A percentile compares a stretch with the other conserved stretches of the same genome.
Conservation (phyloP, 2,888 invertebrate genomes). For the Azorinus chamasolen region DNA sequence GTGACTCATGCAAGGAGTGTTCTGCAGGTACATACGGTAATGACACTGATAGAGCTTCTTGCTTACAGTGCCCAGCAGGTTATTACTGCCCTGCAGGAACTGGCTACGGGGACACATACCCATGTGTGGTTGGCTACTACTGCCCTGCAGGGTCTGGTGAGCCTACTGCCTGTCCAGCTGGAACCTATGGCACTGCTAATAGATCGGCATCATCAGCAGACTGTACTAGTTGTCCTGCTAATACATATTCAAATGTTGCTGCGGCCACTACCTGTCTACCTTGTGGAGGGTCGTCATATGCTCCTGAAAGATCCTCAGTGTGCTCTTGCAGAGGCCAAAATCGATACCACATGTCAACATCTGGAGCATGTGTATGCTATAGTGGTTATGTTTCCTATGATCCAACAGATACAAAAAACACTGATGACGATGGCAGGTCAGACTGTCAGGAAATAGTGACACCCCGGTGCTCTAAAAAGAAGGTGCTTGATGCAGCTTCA, state of each 20-base stretch:
- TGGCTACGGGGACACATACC: conserved; percentile 74
- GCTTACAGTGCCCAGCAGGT: conserved; percentile 82
- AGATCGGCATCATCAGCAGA: conserved; percentile 68
- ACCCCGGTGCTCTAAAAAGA: conserved; percentile 69
- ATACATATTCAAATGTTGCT: conserved; percentile 75
- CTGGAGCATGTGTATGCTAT: conserved; percentile 79
- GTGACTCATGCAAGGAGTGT: conserved; percentile 80
- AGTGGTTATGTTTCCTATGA: conserved; percentile 82
- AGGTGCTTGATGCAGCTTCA: conserved; percentile 69
- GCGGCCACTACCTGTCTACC: conserved; percentile 77
- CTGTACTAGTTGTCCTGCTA: conserved; percentile 75
- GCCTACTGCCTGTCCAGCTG: conserved; percentile 77
- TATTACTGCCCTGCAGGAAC: conserved; percentile 84
- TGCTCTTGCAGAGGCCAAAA: conserved; percentile 81
- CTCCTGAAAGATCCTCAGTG: conserved; percentile 63
- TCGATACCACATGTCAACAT: conserved; percentile 80
- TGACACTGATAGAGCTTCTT: conserved; percentile 74
- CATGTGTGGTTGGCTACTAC: conserved; percentile 78
- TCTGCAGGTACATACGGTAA: conserved; percentile 84
- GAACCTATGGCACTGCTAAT: conserved; percentile 73
- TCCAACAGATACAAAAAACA: conserved; percentile 66
- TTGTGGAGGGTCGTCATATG: conserved; percentile 80
- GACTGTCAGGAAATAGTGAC: conserved; percentile 83
- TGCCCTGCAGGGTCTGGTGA: conserved; percentile 77
- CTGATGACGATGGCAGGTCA: conserved; percentile 67